Evolutionary conservation across 2,888 invertebrate genomes (phyloP).

Genomic region (Lasioglossum marginatum): DNA sequence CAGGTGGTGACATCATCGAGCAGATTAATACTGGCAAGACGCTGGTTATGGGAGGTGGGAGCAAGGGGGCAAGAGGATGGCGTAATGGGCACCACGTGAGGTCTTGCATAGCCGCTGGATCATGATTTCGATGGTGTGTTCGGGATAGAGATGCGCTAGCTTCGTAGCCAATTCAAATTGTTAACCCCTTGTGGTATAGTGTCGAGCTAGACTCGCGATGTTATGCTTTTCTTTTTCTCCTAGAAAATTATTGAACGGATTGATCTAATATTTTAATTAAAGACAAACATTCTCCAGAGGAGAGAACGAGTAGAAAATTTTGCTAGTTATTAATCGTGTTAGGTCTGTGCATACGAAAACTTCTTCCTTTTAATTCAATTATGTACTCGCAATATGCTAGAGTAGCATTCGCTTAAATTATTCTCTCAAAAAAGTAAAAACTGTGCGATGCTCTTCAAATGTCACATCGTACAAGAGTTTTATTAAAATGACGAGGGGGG

Average conservation of each 20-base stretch:
- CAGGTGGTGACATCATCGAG: conserved; percentile 10
- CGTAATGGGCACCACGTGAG: conserved; percentile 1
- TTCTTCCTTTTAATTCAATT: neutral
- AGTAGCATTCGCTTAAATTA: too few relatives aligned
- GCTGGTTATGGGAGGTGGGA: neutral
- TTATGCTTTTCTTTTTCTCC: neutral
- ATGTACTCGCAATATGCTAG: too few relatives aligned
- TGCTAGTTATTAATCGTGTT: neutral
- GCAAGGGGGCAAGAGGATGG: neutral
- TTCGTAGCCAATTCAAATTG: neutral
- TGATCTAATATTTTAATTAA: neutral
- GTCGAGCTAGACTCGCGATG: neutral
- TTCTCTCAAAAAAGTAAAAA: too few relatives aligned
- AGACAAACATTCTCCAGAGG: neutral
- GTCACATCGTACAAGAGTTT: neutral
- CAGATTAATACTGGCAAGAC: conserved; percentile 40
- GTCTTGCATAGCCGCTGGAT: neutral
- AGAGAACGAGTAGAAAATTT: neutral
- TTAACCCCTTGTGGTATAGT: neutral
- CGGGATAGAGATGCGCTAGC: neutral
- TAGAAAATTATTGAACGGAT: neutral
- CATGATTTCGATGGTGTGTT: neutral
- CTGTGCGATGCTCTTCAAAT: neutral
- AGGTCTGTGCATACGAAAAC: neutral
- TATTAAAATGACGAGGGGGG: neutral